A percentile compares a stretch with the other conserved stretches of the same genome.
phyloP scores from a whole-genome alignment of 92 coral and sea anemone species.

The Pocillopora meandrina region DNA sequence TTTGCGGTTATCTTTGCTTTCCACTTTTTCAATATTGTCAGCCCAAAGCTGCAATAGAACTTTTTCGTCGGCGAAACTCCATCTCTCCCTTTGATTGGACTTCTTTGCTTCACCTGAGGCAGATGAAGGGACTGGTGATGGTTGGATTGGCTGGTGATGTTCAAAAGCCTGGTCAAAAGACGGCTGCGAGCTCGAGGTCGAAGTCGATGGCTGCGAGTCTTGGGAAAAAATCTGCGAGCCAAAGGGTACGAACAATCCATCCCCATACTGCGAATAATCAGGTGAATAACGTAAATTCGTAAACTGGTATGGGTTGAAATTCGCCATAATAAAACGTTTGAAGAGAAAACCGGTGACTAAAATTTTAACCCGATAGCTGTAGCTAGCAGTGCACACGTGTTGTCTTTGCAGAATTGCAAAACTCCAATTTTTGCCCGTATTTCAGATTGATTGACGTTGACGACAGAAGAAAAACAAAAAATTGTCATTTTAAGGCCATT shows the following conservation, averaged over 20 bases:
- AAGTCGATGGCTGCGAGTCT: neutral
- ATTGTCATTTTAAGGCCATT: too few species aligned
- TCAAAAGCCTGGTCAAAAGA: constrained; percentile 26
- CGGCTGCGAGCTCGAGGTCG: neutral
- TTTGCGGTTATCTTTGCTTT: constrained; percentile 43
- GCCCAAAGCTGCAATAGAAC: constrained; percentile 40
- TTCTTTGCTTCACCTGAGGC: constrained; percentile 31
- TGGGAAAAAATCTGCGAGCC: constrained; percentile 23
- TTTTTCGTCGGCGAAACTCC: neutral
- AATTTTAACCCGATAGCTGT: too few species aligned
- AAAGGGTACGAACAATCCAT: constrained; percentile 30
- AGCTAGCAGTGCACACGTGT: too few species aligned
- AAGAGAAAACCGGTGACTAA: too few species aligned
- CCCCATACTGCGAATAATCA: constrained; percentile 38
- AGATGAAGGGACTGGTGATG: constrained; percentile 31
- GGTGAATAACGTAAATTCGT: constrained; percentile 18
- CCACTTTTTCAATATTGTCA: constrained; percentile 31
- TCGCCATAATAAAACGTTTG: neutral
- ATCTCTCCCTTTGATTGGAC: constrained; percentile 37
- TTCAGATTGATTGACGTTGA: too few species aligned
- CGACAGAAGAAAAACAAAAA: too few species aligned
- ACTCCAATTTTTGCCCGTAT: too few species aligned
- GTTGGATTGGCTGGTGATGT: constrained; percentile 35
- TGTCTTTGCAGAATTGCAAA: too few species aligned
- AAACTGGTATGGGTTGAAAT: constrained; percentile 22